Evolutionary conservation across 2,113 vertebrate species (phyloP).

Genomic region (Symphodus melops): DNA sequence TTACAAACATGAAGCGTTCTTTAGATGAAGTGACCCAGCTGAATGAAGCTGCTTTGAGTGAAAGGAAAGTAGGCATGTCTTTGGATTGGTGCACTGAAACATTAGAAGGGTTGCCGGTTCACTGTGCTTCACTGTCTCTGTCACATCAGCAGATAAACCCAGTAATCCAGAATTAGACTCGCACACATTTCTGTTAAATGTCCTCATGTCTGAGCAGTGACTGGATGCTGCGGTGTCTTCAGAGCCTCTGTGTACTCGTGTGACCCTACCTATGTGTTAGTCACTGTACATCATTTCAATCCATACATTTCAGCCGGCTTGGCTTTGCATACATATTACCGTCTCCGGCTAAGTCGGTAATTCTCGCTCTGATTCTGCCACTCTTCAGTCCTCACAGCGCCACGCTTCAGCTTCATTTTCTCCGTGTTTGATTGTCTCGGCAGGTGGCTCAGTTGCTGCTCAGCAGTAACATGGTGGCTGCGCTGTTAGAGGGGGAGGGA

Average conservation of each 20-base stretch:
- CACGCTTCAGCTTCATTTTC: not conserved
- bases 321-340: constrained; percentile 8
- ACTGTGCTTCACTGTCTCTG: constrained; percentile 42
- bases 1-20: constrained; percentile 6
- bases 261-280: constrained; percentile 28
- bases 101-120: constrained; percentile 29
- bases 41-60: constrained; percentile 32
- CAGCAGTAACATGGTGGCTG: constrained; percentile 93
- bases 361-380: constrained; percentile 41
- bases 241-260: constrained; percentile 20
- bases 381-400: not conserved
- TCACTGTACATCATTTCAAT: constrained; percentile 3
- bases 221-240: constrained; percentile 21
- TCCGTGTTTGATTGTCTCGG: not conserved
- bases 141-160: constrained; percentile 44
- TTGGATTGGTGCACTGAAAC: constrained; percentile 6
- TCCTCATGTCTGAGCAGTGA: constrained; percentile 15
- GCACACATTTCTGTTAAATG: constrained; percentile 30
- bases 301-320: constrained; percentile 4
- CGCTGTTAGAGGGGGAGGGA: constrained; percentile 90
- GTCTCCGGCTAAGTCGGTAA: constrained; percentile 17
- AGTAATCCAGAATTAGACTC: constrained; percentile 38
- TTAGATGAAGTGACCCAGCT: constrained; percentile 28
- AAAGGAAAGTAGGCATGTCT: constrained; percentile 24
- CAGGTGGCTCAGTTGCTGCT: constrained; percentile 94